Percentiles rank a stretch among this genome's conserved stretches.
These are phyloP conservation scores for Globodera rostochiensis DNA, from an alignment of 1,140 invertebrate genomes.

Conservation along the genomic window DNA sequence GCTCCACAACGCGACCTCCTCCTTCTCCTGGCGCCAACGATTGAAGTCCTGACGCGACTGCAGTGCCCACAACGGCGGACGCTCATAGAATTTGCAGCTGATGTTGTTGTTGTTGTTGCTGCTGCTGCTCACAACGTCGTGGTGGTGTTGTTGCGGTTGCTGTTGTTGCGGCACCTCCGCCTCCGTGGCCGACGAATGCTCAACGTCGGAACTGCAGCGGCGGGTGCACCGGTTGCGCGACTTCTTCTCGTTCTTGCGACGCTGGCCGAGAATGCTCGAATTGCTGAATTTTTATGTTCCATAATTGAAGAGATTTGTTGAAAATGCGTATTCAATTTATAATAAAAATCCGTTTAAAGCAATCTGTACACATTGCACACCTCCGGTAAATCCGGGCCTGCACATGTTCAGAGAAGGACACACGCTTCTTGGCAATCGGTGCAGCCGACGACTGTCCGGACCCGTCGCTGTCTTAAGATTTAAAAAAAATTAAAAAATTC, in stretches of 20 bases:
- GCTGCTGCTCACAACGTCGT: background rate
- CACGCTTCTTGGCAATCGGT: constrained; percentile 38
- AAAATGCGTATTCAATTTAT: background rate
- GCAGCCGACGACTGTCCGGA: background rate
- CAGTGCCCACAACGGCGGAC: too few species aligned
- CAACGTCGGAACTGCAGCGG: constrained; percentile 20
- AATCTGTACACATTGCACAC: background rate
- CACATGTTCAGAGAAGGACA: constrained; percentile 42
- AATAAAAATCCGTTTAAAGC: background rate
- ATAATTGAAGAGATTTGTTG: background rate
- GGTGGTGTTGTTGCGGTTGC: too few species aligned
- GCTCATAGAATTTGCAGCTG: background rate
- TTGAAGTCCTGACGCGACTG: too few species aligned
- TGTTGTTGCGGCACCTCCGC: background rate
- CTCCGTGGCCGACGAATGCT: background rate
- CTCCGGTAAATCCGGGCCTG: constrained; percentile 39
- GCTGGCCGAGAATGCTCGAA: background rate
- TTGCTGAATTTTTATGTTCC: constrained; percentile 1
- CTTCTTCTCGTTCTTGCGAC: constrained; percentile 26
- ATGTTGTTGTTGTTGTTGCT: background rate
- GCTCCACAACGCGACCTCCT: too few species aligned
- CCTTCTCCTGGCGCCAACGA: too few species aligned
- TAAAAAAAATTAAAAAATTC: background rate
- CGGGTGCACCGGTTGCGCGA: constrained; percentile 18
- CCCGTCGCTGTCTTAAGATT: background rate